Conservation (phyloP, 30 jellyfish, hydroid and myxozoan species). For the Cassiopea andromeda region DNA sequence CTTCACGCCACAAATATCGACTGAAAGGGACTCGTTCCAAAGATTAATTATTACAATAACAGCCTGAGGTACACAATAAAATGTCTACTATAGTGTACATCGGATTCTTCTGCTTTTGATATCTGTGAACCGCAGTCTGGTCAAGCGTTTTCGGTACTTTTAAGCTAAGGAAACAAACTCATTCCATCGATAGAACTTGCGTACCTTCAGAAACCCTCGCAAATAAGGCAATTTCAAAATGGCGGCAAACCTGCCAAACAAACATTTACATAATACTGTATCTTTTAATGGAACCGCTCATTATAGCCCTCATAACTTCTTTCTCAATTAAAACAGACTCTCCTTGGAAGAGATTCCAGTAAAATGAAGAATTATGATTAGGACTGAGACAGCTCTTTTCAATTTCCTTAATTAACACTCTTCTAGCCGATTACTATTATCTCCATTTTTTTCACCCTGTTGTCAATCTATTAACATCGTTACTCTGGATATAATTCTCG, state of each 20-base stretch:
- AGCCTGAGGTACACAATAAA: not conserved
- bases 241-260: not conserved
- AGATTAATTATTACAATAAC: not conserved
- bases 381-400: too few species aligned
- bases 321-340: not conserved
- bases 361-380: too few species aligned
- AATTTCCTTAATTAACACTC: too few species aligned
- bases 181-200: not conserved
- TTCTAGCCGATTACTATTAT: too few species aligned
- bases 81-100: not conserved
- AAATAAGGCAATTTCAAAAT: conserved; percentile 7
- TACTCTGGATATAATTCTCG: too few species aligned
- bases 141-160: conserved; percentile 1
- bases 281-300: not conserved
- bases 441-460: too few species aligned
- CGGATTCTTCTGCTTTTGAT: not conserved
- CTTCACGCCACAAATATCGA: not conserved
- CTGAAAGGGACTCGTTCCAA: not conserved
- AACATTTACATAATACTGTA: not conserved
- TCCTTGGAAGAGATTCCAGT: too few species aligned
- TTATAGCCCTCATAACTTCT: not conserved
- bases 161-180: not conserved
- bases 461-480: too few species aligned
- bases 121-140: not conserved
- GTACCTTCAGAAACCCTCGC: not conserved